phyloP scores from a whole-genome alignment of 2,888 invertebrate genomes.

The Nemapogon koenigi region DNA sequence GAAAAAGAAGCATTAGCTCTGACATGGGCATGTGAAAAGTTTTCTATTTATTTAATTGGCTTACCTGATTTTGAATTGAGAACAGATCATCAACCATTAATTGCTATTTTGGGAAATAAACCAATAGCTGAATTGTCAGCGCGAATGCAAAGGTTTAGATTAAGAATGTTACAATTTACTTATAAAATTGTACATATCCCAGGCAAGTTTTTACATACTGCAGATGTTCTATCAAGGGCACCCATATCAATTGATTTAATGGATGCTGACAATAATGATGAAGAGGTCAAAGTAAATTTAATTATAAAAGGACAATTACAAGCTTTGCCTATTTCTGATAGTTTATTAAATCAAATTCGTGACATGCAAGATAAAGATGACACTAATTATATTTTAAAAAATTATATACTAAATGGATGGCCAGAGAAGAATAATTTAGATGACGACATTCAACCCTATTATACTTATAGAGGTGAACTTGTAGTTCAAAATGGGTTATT shows the following conservation, averaged over 20 bases:
- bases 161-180: slow-evolving; percentile 10
- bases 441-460: not conserved
- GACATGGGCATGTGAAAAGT: slow-evolving; percentile 11
- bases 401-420: too few species aligned
- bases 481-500: too few species aligned
- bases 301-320: too few species aligned
- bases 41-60: too few species aligned
- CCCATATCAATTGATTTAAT: slow-evolving; percentile 32
- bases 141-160: slow-evolving; percentile 8
- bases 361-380: too few species aligned
- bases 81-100: slow-evolving; percentile 4
- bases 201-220: slow-evolving; percentile 8
- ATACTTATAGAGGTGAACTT: too few species aligned
- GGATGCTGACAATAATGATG: too few species aligned
- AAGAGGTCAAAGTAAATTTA: too few species aligned
- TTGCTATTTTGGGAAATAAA: slow-evolving; percentile 4
- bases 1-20: slow-evolving; percentile 11
- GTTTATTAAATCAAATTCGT: too few species aligned
- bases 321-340: too few species aligned
- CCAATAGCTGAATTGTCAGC: slow-evolving; percentile 4
- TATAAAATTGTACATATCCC: slow-evolving; percentile 10
- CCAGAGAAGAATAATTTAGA: not conserved
- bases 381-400: too few species aligned
- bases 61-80: too few species aligned
- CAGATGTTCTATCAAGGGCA: not conserved